Evolutionary conservation across 2,888 invertebrate species (phyloP).

Genomic region (Eilema depressum): DNA sequence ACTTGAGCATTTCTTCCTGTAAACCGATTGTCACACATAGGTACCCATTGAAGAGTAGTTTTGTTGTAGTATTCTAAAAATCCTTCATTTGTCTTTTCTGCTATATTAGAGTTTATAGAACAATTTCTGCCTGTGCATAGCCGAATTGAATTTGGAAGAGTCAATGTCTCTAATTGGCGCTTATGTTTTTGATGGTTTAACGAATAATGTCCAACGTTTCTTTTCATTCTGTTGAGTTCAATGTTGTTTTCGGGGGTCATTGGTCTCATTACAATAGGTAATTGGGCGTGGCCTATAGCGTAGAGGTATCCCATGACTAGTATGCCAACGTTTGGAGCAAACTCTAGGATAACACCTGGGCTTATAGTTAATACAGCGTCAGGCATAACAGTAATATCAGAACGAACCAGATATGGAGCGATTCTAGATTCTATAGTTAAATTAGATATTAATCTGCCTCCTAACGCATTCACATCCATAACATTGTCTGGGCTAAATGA

Average conservation of each 20-base stretch:
- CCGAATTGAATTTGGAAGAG: slow-evolving; percentile 89
- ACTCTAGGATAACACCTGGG: slow-evolving; percentile 96
- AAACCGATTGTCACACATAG: slow-evolving; percentile 97
- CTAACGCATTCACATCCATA: slow-evolving; percentile 89
- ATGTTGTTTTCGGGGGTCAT: slow-evolving; percentile 68
- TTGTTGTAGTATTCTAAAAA: slow-evolving; percentile 98
- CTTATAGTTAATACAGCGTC: slow-evolving; percentile 94
- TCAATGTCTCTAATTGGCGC: slow-evolving; percentile 86
- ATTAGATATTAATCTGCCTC: slow-evolving; percentile 91
- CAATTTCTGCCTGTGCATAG: slow-evolving; percentile 93
- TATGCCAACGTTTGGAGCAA: slow-evolving; percentile 98
- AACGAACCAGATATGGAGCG: slow-evolving; percentile 92
- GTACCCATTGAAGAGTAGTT: slow-evolving; percentile 98
- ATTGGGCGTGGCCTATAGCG: slow-evolving; percentile 92
- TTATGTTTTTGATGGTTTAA: slow-evolving; percentile 72
- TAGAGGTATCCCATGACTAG: slow-evolving; percentile 96
- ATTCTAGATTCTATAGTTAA: slow-evolving; percentile 88
- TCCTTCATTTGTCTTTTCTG: slow-evolving; percentile 90
- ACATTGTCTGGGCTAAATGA: slow-evolving; percentile 87
- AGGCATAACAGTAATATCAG: slow-evolving; percentile 99
- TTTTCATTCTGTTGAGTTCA: slow-evolving; percentile 74
- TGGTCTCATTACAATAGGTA: slow-evolving; percentile 93
- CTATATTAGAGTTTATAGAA: slow-evolving; percentile 84
- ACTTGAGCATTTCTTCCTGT: slow-evolving; percentile 99
- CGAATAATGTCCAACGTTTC: slow-evolving; percentile 74